These are phyloP conservation scores for Nipponia nippon DNA, from an alignment of 2,113 vertebrate genomes.

Conservation along the genomic window DNA sequence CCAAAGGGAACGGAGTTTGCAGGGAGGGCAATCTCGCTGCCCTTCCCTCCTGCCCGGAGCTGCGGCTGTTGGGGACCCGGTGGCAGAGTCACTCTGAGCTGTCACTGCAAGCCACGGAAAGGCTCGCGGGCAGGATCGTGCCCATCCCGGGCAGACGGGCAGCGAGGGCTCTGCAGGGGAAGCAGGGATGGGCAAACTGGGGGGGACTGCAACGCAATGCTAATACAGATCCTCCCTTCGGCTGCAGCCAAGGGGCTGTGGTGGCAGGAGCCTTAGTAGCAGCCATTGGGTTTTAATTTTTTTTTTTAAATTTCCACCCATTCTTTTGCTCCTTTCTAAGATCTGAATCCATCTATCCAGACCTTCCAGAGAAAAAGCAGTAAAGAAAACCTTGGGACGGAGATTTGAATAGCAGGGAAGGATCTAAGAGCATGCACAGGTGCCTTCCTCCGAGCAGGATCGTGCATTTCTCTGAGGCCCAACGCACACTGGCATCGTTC, in stretches of 20 bases:
- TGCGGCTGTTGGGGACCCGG: rapidly evolving
- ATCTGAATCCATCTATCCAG: background rate
- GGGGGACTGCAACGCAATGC: background rate
- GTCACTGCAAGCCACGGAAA: background rate
- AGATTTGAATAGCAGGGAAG: background rate
- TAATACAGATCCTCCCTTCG: rapidly evolving
- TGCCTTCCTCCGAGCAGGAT: background rate
- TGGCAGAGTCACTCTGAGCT: background rate
- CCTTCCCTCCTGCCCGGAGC: background rate
- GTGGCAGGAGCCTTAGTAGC: background rate
- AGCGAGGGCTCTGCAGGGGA: background rate
- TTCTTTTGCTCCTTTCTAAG: background rate
- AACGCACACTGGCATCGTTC: rapidly evolving
- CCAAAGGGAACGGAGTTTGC: background rate
- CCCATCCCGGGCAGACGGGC: background rate
- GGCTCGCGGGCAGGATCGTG: background rate
- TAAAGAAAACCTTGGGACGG: background rate
- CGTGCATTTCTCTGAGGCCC: background rate
- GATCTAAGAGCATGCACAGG: background rate
- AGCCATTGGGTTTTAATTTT: background rate
- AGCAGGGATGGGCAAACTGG: background rate
- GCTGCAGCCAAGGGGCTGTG: background rate
- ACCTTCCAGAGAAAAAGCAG: background rate
- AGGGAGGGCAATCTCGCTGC: background rate
- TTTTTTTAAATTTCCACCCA: background rate